Base-by-base conservation (phyloP, 2,113 vertebrate genomes). In the Rhombomys opimus region DNA sequence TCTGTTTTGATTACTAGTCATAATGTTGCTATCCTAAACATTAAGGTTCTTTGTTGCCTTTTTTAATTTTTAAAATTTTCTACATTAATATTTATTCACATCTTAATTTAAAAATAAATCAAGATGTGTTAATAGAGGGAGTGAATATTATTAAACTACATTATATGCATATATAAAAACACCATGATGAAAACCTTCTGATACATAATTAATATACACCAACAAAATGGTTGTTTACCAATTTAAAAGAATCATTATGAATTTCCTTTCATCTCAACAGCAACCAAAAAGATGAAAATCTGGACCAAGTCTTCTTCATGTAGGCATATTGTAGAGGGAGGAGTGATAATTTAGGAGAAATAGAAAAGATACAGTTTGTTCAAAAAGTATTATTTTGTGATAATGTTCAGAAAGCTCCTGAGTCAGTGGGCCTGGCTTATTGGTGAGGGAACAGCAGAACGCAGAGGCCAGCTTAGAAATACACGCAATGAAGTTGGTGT, bases 351-450 rank as follows among this genome's bases (percentile, higher is more conserved):
- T 87, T 77, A 90, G 32, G 30, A 2, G 25, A 41, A 90, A 50
- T 75, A 18, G 10, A 25, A 38, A 41, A 72, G 35, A 76, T 15
- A 1, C n/a, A 50, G 65, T 5, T n/a, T 78, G 75, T 52, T 89
- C 41, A 96, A 85, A 77, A 96, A 85, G 23, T 25, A 63, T 75
- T 81, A 92, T 68, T 88, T 90, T 92, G 35, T 88, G 65, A n/a
- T 65, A 20, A 67, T 52, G 35, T 90, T 78, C 76, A 72, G 27
- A 85, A 76, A 80, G 35, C 20, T 90, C 92, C 32, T 61, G 30
- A 88, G 65, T 75, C 54, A 65, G 5, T 17, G 22, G 30, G 20
- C 73, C 81, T 95, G 50, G 27, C 78, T 81, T 92, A 38, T 70
- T 78, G 32, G 68, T 59, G n/a, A 32, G 65, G 57, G 5, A n/a